Conservation (phyloP, 2,888 invertebrate genomes). For the Lampropteryx suffumata region DNA sequence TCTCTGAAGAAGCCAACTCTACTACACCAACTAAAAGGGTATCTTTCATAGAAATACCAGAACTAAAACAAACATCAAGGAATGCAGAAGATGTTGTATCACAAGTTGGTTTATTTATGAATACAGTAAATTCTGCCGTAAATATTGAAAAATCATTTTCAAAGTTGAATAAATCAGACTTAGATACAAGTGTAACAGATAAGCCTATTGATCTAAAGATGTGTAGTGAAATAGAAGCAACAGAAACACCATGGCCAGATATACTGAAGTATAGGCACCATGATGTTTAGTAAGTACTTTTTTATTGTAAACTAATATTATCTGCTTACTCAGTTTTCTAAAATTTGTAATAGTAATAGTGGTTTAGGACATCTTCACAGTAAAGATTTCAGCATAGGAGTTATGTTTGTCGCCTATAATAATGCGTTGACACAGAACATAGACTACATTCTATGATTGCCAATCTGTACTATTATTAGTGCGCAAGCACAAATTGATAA, state of each 20-base stretch:
- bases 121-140: conserved; percentile 13
- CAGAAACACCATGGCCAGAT: conserved; percentile 82
- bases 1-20: conserved; percentile 55
- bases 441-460: no score
- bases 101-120: conserved; percentile 24
- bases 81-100: conserved; percentile 21
- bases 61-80: conserved; percentile 25
- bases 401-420: no score
- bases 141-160: conserved; percentile 1
- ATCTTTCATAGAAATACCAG: conserved; percentile 68
- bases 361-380: no score
- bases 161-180: conserved; percentile 40
- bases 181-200: conserved; percentile 57
- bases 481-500: no score
- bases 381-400: no score
- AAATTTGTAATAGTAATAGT: no score
- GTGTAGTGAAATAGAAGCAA: conserved; percentile 63
- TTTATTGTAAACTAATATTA: no score
- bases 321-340: no score
- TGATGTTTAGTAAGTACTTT: conserved; percentile 88
- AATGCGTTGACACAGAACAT: no score
- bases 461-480: no score
- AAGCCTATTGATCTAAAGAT: conserved; percentile 61
- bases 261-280: conserved; percentile 84
- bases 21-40: conserved; percentile 70